phyloP scores from a whole-genome alignment of 1,140 invertebrate species.

The Hylyphantes graminicola region DNA sequence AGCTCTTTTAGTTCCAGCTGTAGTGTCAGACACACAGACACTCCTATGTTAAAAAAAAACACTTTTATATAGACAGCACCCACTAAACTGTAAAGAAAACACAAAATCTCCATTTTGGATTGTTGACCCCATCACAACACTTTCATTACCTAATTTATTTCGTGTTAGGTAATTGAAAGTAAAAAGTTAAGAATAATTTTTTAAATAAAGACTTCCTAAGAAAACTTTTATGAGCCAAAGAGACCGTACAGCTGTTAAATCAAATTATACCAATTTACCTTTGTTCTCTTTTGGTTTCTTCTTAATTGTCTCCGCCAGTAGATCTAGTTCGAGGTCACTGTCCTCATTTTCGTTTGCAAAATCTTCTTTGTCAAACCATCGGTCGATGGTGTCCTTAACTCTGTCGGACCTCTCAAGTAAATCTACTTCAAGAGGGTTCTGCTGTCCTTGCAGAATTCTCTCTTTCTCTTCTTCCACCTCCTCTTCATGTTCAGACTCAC shows the following conservation, averaged over 20 bases:
- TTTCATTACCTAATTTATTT: no score
- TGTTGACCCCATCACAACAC: no score
- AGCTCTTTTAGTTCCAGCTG: no score
- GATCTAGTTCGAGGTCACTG: constrained; percentile 85
- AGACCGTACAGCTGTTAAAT: background rate
- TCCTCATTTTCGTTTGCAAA: constrained; percentile 83
- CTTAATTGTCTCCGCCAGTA: constrained; percentile 78
- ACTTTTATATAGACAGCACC: no score
- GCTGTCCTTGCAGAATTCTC: constrained; percentile 65
- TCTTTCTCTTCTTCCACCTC: constrained; percentile 71
- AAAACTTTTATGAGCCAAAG: background rate
- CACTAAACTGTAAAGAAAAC: no score
- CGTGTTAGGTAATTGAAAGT: no score
- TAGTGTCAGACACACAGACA: no score
- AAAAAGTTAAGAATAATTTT: no score
- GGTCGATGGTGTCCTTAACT: constrained; percentile 79
- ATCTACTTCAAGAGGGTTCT: constrained; percentile 86
- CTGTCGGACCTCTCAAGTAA: constrained; percentile 84
- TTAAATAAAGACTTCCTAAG: background rate
- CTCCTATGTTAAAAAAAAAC: no score
- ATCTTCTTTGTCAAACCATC: constrained; percentile 91
- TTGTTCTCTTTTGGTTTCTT: constrained; percentile 62
- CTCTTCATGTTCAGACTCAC: constrained; percentile 26
- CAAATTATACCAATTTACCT: constrained; percentile 4
- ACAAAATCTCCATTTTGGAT: no score